Percentiles rank a stretch among this genome's conserved stretches.
These are phyloP conservation scores for Rhopalosiphum maidis DNA, from an alignment of 1,140 invertebrate species.

Conservation along the genomic window DNA sequence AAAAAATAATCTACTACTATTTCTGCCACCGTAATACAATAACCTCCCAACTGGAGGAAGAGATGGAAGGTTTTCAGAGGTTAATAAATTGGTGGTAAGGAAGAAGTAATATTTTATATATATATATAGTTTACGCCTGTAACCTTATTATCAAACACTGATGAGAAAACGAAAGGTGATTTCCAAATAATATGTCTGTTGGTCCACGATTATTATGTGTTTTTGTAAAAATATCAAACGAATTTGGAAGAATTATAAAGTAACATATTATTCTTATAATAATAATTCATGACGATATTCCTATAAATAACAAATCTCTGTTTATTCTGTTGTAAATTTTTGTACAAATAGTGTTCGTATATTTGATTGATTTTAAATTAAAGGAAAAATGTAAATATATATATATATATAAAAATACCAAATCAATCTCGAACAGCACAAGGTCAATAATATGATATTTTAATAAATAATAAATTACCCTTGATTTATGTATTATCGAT, in stretches of 20 bases:
- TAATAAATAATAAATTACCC: no score
- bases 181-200: neutral
- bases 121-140: neutral
- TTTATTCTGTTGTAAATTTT: neutral
- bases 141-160: neutral
- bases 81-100: slow-evolving; percentile 15
- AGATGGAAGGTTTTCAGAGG: neutral
- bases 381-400: no score
- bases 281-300: neutral
- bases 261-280: neutral
- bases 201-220: neutral
- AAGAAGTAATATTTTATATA: neutral
- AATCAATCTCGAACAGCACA: no score
- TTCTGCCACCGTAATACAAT: neutral
- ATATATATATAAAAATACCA: no score
- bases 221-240: neutral
- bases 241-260: neutral
- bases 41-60: neutral
- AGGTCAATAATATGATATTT: no score
- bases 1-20: slow-evolving; percentile 9
- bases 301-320: neutral
- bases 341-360: neutral
- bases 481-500: no score
- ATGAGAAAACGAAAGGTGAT: neutral
- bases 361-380: no score